Evolutionary conservation across 2,113 vertebrate genomes (phyloP).

Genomic region (Hiodon alosoides): DNA sequence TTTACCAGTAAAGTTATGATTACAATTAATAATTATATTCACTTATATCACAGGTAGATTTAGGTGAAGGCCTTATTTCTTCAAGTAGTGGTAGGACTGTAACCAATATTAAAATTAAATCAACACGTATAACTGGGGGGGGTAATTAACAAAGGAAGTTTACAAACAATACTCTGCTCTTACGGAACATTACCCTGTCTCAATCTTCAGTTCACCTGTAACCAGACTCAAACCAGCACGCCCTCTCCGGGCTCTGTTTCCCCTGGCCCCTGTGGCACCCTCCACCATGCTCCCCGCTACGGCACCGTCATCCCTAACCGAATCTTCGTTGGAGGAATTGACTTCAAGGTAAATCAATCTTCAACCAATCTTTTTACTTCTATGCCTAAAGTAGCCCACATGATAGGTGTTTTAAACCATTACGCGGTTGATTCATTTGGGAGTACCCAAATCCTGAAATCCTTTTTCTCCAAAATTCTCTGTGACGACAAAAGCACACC

Average conservation of each 20-base stretch:
- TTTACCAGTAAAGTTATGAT: too few species aligned
- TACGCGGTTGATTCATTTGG: not conserved
- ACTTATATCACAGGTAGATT: too few species aligned
- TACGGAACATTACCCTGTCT: constrained; percentile 30
- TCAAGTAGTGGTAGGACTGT: too few species aligned
- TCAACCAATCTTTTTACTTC: not conserved
- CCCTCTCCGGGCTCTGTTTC: constrained; percentile 53
- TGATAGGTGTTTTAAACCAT: not conserved
- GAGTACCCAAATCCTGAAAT: not conserved
- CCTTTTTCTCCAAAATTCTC: not conserved
- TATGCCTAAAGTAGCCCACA: not conserved
- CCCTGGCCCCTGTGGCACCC: constrained; percentile 39
- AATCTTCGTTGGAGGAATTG: constrained; percentile 83
- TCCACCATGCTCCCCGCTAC: constrained; percentile 47
- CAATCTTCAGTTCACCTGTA: constrained; percentile 50
- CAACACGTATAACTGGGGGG: too few species aligned
- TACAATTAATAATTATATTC: too few species aligned
- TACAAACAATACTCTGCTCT: not conserved
- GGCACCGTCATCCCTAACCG: constrained; percentile 77
- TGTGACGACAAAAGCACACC: not conserved
- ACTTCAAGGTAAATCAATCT: constrained; percentile 64
- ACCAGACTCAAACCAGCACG: constrained; percentile 60
- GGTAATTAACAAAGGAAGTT: too few species aligned
- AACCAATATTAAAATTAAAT: too few species aligned
- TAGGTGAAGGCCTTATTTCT: too few species aligned